Base-by-base conservation (phyloP, 37 sponge, comb jelly and placozoan species). In the Spongilla lacustris region DNA sequence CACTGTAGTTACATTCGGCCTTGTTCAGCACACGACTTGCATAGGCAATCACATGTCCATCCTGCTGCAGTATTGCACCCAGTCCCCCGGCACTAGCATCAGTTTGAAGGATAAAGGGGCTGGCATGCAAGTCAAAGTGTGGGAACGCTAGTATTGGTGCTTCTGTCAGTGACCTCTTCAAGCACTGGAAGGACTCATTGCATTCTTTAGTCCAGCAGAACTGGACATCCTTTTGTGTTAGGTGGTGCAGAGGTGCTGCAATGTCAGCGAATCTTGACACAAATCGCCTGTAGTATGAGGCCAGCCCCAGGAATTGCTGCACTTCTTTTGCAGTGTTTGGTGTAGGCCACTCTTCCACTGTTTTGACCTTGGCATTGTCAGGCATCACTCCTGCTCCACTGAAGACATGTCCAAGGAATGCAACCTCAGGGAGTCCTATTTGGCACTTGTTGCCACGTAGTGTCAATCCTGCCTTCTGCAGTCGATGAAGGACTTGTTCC, bases 111-210 rank as follows among this genome's bases (percentile, higher is more conserved):
- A 80, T 23, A 50, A 91, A 87, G 22, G 23, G 34, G 17, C 76
- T 46, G 25, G 83, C 87, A 36, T 80, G 34, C 17, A 22, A 31
- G 37, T 78, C 84, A 36, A 91, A 83, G 9, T 66, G 68, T 1
- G 88, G 91, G 38, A 80, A 94, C 17, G 88, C 30, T 6, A 94
- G 46, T 22, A 94, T 73, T 41, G 89, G 88, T 30, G 88, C 85
- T 23, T 72, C 25, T 4, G 38, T 68, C 4, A 93, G 84, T 9
- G 82, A 50, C 11, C 6, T 13, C 68, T 90, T 94, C 36, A 94
- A 73, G 73, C 30, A 37, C 30, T 67, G 31, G 38, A 94, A 85
- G 25, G 89, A 85, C 17, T 71, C 73, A 12, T 41, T 23, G 25
- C 85, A 84, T 30, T 79, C 81, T 25, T 58, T 25, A 69, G 68